Evolutionary conservation across 2,113 vertebrate species (phyloP).

Genomic region (Trogon melanurus): DNA sequence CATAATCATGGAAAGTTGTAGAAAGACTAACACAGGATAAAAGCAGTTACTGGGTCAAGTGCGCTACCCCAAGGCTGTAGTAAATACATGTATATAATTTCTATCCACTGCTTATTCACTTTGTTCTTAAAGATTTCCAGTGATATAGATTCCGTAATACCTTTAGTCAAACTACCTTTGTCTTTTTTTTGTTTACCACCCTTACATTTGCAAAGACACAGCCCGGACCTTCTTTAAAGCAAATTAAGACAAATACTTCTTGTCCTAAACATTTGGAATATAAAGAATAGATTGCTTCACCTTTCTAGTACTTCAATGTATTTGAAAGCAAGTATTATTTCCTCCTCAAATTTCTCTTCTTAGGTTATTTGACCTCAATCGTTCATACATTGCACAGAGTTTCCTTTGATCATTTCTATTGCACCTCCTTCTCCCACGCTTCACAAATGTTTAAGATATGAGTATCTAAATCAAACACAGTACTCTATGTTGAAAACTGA

Average conservation of each 20-base stretch:
- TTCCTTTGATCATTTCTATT: not conserved
- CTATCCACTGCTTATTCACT: not conserved
- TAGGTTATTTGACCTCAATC: not conserved
- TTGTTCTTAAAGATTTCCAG: not conserved
- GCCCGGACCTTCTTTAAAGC: accelerated
- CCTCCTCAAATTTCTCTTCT: not conserved
- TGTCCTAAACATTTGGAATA: not conserved
- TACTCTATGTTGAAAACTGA: not conserved
- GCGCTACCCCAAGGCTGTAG: not conserved
- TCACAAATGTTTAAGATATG: not conserved
- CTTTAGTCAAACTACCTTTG: not conserved
- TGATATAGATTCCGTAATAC: not conserved
- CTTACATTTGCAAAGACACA: not conserved
- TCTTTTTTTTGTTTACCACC: not conserved
- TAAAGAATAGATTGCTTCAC: not conserved
- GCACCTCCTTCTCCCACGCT: not conserved
- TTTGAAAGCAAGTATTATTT: not conserved
- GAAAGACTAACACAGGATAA: not conserved
- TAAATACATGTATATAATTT: not conserved
- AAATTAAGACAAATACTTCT: not conserved
- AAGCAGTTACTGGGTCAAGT: not conserved
- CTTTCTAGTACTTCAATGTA: not conserved
- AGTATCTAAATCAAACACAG: not conserved
- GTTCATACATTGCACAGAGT: not conserved
- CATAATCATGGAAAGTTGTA: not conserved